Base-by-base conservation (phyloP, 2,888 invertebrate genomes). In the Coenonympha glycerion region DNA sequence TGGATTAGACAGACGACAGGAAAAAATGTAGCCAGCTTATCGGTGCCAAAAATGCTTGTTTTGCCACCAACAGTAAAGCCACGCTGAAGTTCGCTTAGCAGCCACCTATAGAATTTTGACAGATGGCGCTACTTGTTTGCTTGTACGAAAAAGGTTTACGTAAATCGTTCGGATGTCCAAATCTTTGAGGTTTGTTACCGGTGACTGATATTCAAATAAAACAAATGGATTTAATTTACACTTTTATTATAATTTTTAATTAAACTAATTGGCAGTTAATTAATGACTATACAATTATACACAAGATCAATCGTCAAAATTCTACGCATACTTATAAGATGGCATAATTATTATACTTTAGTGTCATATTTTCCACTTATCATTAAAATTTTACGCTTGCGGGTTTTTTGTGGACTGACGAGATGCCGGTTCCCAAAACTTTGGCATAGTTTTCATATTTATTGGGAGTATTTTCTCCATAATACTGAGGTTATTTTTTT, bases 261-360 rank as follows among this genome's bases (percentile, higher is more conserved):
- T 65, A 71, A 64, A 68, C 71, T 73, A 76, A 62, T 76, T 82
- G 81, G 81, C 82, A 83, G 79, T 80, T 77, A 83, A 79, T 80
- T 77, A 74, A 71, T 76, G 73, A 78, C 79, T 79, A 75, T 69
- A 66, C 61, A 72, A 72, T 48, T n/a, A 47, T 44, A 48, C 28
- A 49, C 44, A 53, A 53, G 41, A 49, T 49, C 40, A 46, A 49
- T 39, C 28, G 28, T 41, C 28, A 31, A 52, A 42, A 49, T 33
- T 53, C 26, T 33, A 28, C 24, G 41, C 46, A 67, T 69, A 67
- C 69, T 72, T 62, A 63, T 72, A 66, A 67, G 67, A 79, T 81
- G 79, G 80, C 80, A 78, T 79, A 39, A 24, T n/a, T 22, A 13
- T 30, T 9, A 5, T 16, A 26, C 4, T 15, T 18, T 16, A 18